Evolutionary conservation across 2,113 vertebrate species (phyloP), one percentile per base, ranked within the genome.

Genomic region (Eulacestoma nigropectus): DNA sequence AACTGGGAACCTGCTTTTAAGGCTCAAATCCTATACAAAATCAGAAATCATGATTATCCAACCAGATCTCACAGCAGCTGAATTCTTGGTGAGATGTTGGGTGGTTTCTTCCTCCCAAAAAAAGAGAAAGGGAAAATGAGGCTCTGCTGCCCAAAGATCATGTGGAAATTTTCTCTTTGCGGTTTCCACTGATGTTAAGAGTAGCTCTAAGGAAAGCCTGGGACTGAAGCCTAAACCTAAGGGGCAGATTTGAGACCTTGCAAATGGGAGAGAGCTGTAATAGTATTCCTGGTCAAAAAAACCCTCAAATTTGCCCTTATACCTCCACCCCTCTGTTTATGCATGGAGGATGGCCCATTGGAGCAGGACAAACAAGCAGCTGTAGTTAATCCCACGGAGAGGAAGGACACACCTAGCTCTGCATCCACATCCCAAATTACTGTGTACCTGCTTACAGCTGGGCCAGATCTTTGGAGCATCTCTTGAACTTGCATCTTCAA

Each of bases 71-170:
- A 41, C 7, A 72, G 25, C 33, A 88, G 30, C 22, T 70, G 63
- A 74, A 35, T 76, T 79, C 46, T 49, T 59, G 23, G 39, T 65
- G 59, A 91, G 50, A 52, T 8, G 3, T 25, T 57, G 18, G 19
- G 14, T 9, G 2, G 0, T 49, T 63, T n/a, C 39, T 5, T 1
- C 0, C 8, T 13, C 4, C 2, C 0, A 6, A 29, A 37, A 60
- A 53, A 39, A 7, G 7, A 41, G 22, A 56, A 47, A 65, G 18
- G 8, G 42, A 75, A 73, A 91, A 63, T 37, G 27, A 52, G 16
- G 4, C 3, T 74, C 16, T 69, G 49, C 20, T 87, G 25, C n/a
- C 16, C 53, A 52, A 82, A 91, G 33, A 21, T 9, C 25, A 30
- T 2, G 5, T 39, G 44, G 44, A 92, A 94, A 13, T 6, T 49